phyloP scores from a whole-genome alignment of 2,888 invertebrate genomes.

The Drosophila eohydei region DNA sequence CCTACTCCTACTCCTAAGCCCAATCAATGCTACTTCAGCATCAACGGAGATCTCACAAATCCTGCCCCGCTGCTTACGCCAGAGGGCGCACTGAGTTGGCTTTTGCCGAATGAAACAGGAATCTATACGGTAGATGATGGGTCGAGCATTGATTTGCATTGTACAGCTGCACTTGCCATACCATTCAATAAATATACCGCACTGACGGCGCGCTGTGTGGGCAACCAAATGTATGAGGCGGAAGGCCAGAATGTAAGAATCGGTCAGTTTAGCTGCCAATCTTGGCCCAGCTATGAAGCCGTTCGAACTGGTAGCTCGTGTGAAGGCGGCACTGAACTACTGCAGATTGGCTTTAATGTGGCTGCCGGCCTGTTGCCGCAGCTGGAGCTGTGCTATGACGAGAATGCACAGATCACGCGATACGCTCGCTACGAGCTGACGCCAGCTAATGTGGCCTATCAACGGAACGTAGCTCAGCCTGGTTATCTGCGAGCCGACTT shows the following conservation, averaged over 20 bases:
- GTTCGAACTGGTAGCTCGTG: constrained; percentile 73
- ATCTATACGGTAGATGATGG: constrained; percentile 66
- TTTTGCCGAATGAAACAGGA: constrained; percentile 73
- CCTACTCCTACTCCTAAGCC: constrained; percentile 41
- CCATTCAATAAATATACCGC: constrained; percentile 64
- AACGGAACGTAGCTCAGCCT: constrained; percentile 83
- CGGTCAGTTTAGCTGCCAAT: constrained; percentile 78
- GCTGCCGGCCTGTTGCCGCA: constrained; percentile 77
- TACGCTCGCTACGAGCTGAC: constrained; percentile 84
- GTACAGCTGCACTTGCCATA: constrained; percentile 59
- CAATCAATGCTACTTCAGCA: constrained; percentile 63
- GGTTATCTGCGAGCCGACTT: constrained; percentile 81
- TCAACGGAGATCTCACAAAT: constrained; percentile 78
- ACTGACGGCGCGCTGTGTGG: constrained; percentile 76
- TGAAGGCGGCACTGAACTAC: constrained; percentile 72
- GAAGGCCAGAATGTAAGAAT: constrained; percentile 69
- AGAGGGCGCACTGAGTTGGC: constrained; percentile 77
- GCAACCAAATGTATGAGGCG: constrained; percentile 70
- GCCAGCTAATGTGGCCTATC: constrained; percentile 84
- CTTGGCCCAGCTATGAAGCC: constrained; percentile 77
- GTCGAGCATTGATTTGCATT: constrained; percentile 78
- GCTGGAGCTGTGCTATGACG: constrained; percentile 85
- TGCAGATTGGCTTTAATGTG: constrained; percentile 84
- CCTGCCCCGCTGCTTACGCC: constrained; percentile 87
- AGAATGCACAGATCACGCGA: constrained; percentile 80